Conservation (phyloP, 2,888 invertebrate species). For the Microctonus hyperodae region DNA sequence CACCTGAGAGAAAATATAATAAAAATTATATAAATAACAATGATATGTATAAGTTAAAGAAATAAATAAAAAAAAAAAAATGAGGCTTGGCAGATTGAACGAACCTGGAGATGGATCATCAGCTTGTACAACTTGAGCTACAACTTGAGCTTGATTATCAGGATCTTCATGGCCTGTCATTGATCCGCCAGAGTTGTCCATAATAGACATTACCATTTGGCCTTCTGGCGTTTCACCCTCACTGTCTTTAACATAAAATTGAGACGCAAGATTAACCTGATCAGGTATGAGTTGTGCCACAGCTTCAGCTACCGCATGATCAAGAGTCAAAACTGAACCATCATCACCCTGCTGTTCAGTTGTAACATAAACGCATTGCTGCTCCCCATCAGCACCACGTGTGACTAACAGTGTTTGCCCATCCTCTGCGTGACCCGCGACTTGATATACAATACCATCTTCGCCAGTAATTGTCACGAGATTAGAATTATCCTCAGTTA, state of each 20-base stretch:
- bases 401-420: conserved; percentile 79
- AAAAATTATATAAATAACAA: not conserved
- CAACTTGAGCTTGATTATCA: conserved; percentile 74
- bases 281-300: conserved; percentile 69
- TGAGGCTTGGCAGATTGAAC: conserved; percentile 24
- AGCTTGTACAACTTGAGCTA: conserved; percentile 85
- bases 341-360: conserved; percentile 68
- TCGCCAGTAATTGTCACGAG: conserved; percentile 83
- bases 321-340: conserved; percentile 66
- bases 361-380: conserved; percentile 73
- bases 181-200: conserved; percentile 57
- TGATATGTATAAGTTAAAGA: conserved; percentile 18
- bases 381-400: conserved; percentile 78
- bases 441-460: conserved; percentile 82
- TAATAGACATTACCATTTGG: conserved; percentile 65
- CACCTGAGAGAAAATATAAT: conserved; percentile 67
- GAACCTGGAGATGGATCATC: conserved; percentile 84
- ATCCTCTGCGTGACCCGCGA: conserved; percentile 81
- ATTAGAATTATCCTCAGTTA: conserved; percentile 63
- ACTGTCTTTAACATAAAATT: conserved; percentile 62
- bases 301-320: conserved; percentile 65
- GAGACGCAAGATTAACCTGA: conserved; percentile 59
- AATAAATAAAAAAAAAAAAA: conserved; percentile 11
- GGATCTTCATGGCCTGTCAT: conserved; percentile 61
- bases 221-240: conserved; percentile 53